Evolutionary conservation across 2,113 vertebrate genomes (phyloP).

Genomic region (Indri indri): DNA sequence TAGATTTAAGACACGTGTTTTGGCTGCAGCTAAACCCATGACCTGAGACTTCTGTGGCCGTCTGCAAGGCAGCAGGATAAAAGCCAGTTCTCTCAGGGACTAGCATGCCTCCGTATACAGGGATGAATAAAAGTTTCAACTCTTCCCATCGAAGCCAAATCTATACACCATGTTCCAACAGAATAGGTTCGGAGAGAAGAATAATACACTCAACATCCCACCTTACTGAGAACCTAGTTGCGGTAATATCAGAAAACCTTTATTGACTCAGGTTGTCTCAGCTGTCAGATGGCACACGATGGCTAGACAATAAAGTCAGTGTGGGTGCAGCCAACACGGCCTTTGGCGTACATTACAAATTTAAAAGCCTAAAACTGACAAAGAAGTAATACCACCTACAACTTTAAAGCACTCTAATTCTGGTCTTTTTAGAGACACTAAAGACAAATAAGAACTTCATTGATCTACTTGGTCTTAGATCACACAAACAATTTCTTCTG

Average conservation of each 20-base stretch:
- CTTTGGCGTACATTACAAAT: background rate
- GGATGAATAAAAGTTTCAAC: background rate
- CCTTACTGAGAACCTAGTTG: background rate
- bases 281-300: background rate
- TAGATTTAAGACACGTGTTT: background rate
- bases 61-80: background rate
- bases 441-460: background rate
- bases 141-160: background rate
- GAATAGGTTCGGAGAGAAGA: background rate
- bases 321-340: background rate
- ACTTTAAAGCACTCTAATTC: constrained; percentile 6
- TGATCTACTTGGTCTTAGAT: background rate
- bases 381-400: background rate
- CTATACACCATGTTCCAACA: background rate
- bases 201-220: background rate
- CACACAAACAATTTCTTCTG: background rate
- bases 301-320: background rate
- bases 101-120: background rate
- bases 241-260: background rate
- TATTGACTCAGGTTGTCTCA: background rate
- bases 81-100: background rate
- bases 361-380: constrained; percentile 39
- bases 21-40: background rate
- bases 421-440: background rate
- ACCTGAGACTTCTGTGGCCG: too few relatives aligned